Evolutionary conservation across 2,797 vertebrate genomes (phyloP), one percentile per base, ranked within the genome.

Genomic region (Lagodon rhomboides): DNA sequence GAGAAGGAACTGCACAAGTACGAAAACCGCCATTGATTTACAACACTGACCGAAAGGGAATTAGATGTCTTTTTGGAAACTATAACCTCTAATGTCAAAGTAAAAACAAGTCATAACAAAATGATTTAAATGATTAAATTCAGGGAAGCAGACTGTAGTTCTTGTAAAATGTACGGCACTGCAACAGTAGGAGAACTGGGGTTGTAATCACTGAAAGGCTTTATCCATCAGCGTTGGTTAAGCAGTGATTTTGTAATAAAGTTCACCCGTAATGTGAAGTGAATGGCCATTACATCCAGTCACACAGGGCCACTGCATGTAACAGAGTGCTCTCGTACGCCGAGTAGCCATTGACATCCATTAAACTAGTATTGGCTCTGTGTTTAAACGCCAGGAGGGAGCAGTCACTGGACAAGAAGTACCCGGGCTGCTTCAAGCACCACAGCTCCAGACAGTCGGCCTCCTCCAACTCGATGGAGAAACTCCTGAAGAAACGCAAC

Each of bases 1-100:
- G 98, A 99, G 92, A 97, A 97, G 81, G 98, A 99, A 87, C 93
- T 99, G 80, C 96, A 97, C 76, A 97, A 97, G 98, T 99, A 94
- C 15, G 91, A 77, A 70, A 51, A 68, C 56, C 69, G 27, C 22
- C 2, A 63, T 53, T 58, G 22, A 47, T 50, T 67, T 13, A 44
- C 4, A 41, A 43, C 22, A 68, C 51, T 64, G 7, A 77, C 12
- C 64, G 9, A 69, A 64, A 17, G 5, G 8, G 50, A 73, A 20
- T 23, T 43, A 3, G 27, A 53, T 27, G 2, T 53, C n/a, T 58
- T 34, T 50, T 64, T 27, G 4, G 51, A 15, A 3, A 27, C 15
- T 38, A 46, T 5, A 49, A 3, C 13, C 3, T 47, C 49, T 49
- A 38, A 41, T 55, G 5, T 38, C n/a, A 55, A 66, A 51, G 18